A percentile compares a stretch with the other conserved stretches of the same genome.
phyloP scores from a whole-genome alignment of 2,888 invertebrate genomes.

The Diadegma fenestrale region DNA sequence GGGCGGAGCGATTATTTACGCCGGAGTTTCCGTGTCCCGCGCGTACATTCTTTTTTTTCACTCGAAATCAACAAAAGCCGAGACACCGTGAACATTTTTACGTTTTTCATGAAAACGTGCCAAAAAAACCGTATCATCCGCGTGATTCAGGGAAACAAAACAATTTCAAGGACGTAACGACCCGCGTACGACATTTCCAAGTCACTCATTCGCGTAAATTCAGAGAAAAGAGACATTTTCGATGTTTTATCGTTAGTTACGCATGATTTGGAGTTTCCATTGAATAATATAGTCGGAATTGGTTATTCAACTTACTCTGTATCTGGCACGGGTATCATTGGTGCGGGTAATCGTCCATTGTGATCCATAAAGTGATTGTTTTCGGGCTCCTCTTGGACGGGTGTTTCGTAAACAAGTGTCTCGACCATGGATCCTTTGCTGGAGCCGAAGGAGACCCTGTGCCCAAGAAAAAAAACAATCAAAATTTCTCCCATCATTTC shows the following conservation, averaged over 20 bases:
- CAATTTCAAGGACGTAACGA: neutral
- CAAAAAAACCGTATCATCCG: conserved; percentile 12
- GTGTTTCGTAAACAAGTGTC: conserved; percentile 94
- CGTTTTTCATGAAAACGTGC: conserved; percentile 32
- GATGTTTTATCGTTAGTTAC: too few relatives aligned
- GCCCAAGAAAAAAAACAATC: conserved; percentile 60
- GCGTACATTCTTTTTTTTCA: conserved; percentile 48
- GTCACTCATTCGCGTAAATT: too few relatives aligned
- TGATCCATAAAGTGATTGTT: conserved; percentile 86
- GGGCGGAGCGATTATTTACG: conserved; percentile 10
- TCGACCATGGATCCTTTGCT: conserved; percentile 98
- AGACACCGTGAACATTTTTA: conserved; percentile 30
- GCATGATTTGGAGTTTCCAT: neutral
- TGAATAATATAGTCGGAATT: conserved; percentile 5
- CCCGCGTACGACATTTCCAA: too few relatives aligned
- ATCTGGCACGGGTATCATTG: conserved; percentile 82
- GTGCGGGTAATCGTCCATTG: conserved; percentile 81
- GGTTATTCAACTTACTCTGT: conserved; percentile 80
- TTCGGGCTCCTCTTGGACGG: conserved; percentile 92
- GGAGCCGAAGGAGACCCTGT: conserved; percentile 96
- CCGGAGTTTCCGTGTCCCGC: conserved; percentile 28
- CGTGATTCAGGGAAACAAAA: neutral
- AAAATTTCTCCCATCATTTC: neutral
- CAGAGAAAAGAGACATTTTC: too few relatives aligned
- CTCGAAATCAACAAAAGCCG: neutral